phyloP scores from a whole-genome alignment of 2,888 invertebrate species.

The Bellardia pandia region DNA sequence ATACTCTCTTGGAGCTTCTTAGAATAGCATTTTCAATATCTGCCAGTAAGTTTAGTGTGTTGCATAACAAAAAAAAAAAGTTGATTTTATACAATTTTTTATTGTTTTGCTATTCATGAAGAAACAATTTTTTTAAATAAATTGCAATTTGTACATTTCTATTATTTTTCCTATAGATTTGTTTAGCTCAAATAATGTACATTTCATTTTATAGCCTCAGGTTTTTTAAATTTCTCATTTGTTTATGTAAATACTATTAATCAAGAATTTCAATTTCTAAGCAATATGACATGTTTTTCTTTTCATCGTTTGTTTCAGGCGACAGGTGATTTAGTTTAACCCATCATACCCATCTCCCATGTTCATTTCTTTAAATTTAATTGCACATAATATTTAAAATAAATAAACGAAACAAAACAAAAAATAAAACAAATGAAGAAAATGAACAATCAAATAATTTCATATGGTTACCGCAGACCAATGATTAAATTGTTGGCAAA shows the following conservation, averaged over 20 bases:
- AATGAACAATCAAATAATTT: conserved; percentile 13
- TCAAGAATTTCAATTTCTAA: conserved; percentile 38
- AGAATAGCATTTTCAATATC: too few relatives aligned
- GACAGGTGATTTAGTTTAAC: conserved; percentile 45
- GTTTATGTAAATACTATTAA: conserved; percentile 43
- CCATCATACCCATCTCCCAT: conserved; percentile 16
- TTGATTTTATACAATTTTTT: too few relatives aligned
- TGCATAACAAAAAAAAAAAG: too few relatives aligned
- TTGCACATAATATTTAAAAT: conserved; percentile 30
- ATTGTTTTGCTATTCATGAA: too few relatives aligned
- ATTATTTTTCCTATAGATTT: background rate
- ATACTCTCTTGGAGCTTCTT: too few relatives aligned
- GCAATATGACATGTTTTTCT: conserved; percentile 23
- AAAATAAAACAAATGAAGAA: background rate
- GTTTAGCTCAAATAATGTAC: background rate
- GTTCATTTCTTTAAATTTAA: conserved; percentile 10
- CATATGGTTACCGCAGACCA: background rate
- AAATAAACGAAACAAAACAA: conserved; percentile 22
- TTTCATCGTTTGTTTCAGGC: background rate
- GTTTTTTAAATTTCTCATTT: conserved; percentile 24
- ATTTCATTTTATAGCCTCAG: background rate
- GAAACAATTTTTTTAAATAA: too few relatives aligned
- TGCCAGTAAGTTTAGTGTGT: too few relatives aligned
- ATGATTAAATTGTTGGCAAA: conserved; percentile 28
- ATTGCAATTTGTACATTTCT: background rate